These are phyloP conservation scores for Drosophila quasianomalipes DNA, from an alignment of 2,888 invertebrate genomes.

Conservation along the genomic window DNA sequence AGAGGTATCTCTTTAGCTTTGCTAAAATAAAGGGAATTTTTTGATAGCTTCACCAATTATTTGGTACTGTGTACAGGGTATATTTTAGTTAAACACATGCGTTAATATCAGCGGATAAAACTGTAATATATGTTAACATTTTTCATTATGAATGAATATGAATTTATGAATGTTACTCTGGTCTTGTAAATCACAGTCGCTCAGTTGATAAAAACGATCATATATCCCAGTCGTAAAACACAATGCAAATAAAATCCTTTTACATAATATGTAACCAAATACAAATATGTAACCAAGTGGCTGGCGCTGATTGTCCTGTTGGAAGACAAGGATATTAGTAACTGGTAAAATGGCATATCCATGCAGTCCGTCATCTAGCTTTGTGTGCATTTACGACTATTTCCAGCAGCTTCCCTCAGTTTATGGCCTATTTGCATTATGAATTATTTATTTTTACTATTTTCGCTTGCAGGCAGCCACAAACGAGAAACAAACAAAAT, in stretches of 20 bases:
- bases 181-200: not conserved
- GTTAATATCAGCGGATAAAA: not conserved
- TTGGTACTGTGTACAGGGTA: not conserved
- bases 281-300: not conserved
- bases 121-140: not conserved
- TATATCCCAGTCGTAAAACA: not conserved
- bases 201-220: not conserved
- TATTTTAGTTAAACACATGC: not conserved
- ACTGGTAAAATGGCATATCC: conserved; percentile 2
- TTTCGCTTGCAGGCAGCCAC: conserved; percentile 35
- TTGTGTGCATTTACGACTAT: conserved; percentile 45
- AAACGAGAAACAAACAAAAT: conserved; percentile 33
- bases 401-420: conserved; percentile 39
- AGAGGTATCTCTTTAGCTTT: not conserved
- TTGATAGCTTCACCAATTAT: not conserved
- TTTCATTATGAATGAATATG: not conserved
- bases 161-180: not conserved
- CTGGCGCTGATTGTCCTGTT: conserved; percentile 11
- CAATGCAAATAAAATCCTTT: conserved; percentile 4
- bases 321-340: not conserved
- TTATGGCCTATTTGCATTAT: conserved; percentile 79
- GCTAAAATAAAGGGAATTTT: not conserved
- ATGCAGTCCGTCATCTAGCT: conserved; percentile 15
- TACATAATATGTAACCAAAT: not conserved
- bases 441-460: conserved; percentile 79